Evolutionary conservation across 2,113 vertebrate genomes (phyloP), one percentile per base, ranked within the genome.

Genomic region (Ibidorhyncha struthersii): DNA sequence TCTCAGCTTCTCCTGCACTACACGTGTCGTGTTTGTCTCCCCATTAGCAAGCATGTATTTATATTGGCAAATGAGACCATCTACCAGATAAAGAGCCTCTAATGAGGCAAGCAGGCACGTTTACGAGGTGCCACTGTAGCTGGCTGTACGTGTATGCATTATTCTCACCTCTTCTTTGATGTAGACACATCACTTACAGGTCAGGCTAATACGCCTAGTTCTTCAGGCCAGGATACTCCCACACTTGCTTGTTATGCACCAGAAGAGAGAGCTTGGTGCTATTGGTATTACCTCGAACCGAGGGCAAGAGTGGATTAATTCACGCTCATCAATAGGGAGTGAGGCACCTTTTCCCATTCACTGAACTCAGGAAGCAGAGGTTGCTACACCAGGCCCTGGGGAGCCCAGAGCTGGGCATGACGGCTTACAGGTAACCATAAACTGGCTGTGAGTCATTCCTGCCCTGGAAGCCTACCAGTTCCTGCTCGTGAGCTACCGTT

Each of bases 181-280:
- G 80, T 22, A 89, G 43, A 47, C 5, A 5, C 21, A 90, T 74
- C 25, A 59, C 30, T 71, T 79, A 78, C 0, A 1, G 86, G 47
- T 84, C 80, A 56, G 53, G 76, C 15, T 92, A 70, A 72, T 25
- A 58, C 0, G 2, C 72, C 70, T 74, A 59, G 41, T 95, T 65
- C 86, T 95, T 78, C 65, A 82, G 83, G 80, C 56, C 77, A 95
- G 61, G 59, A 79, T 55, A 53, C 47, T 84, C 56, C 83, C 80
- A 84, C 36, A 53, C 14, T 70, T 53, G 50, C n/a, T 84, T 71
- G 22, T 49, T 89, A 83, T 30, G 14, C 61, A 89, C 65, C 36
- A 79, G 40, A 30, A 89, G n/a, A 19, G 34, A 81, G 41, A 14
- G 38, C 13, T 77, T 63, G 76, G 52, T 89, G 55, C 59, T 83